Evolutionary conservation across 2,888 invertebrate species (phyloP), one percentile per base, ranked within the genome.

Genomic region (Napeogenes inachia): DNA sequence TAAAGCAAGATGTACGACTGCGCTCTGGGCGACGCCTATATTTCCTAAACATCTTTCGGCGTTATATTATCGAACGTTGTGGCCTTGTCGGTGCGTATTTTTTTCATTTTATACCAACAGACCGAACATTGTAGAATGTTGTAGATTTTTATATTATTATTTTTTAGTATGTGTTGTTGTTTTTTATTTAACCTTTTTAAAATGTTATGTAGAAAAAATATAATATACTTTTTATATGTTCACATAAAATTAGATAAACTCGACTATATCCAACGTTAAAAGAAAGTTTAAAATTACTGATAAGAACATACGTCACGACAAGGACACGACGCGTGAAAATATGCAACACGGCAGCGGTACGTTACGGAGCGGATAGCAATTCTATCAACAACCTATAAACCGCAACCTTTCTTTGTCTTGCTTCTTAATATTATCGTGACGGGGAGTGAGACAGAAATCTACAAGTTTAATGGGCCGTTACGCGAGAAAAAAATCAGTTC

Each of bases 311-410:
- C 85, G 74, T 68, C 77, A 56, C 65, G 73, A 78, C 89, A 87
- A 90, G 82, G 85, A 78, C 79, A 85, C 78, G 69, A 70, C 82
- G 73, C 75, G 76, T 81, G 83, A 86, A 85, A 85, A 87, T 86
- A 90, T 90, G 90, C 90, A 89, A 87, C 89, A 87, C 88, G 81
- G 80, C 85, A 80, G 78, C 85, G 83, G 82, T 83, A 87, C 87
- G 87, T 83, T 87, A 84, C 89, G 77, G 81, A 89, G 85, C 89
- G 88, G 89, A 89, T 89, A 88, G 89, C 88, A 86, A 89, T 90
- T 91, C 91, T 89, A 91, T 90, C 90, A 91, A 91, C 91, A 89
- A 88, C 89, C 89, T 82, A 90, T 91, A 91, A 91, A 90, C 90
- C 88, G 80, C 89, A 89, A 84, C 87, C 89, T 90, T 87, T 91